Base-by-base conservation (phyloP, 2,888 invertebrate species). In the Heliconius cydno region DNA sequence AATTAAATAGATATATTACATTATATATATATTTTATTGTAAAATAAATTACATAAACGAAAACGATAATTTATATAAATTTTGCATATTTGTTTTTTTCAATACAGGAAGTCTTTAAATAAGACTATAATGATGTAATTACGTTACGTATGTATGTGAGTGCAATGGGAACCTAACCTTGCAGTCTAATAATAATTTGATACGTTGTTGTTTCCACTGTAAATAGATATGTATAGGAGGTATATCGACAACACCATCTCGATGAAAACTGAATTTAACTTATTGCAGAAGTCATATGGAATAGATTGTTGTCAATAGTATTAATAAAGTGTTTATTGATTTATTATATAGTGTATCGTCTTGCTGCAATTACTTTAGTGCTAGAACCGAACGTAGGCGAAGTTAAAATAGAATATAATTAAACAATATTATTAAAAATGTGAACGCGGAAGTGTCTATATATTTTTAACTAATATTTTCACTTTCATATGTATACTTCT, bases 121-220 rank as follows among this genome's bases (percentile, higher is more conserved):
- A 85, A 83, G 82, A 79, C 83, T 83, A 83, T 85, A 83, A 84
- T 85, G 84, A 84, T 84, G 83, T 84, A 80, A 82, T 83, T 80
- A 83, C 41, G 83, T 83, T 82, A 82, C 81, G 83, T 84, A 82
- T 80, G 83, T 85, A 87, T 87, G 85, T 85, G 83, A 89, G 86
- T 90, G 90, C 89, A 91, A 86, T 89, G 90, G 90, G 89, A 90
- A 90, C 88, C 88, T 90, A 92, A 92, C 94, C 94, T 94, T 93
- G 94, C 87, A 86, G 86, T 89, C 92, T 94, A 94, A 91, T 92
- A 92, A 92, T 94, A 94, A 88, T 89, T 89, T 88, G 88, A 92
- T 91, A 91, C 89, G 90, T 90, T 90, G 87, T 90, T 90, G 89
- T 90, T 91, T 89, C 87, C 87, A 88, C 87, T 89, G 87, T 86